Base-by-base conservation (phyloP, 37 sponge, comb jelly and placozoan species). In the Diacarnus erythraeanus region DNA sequence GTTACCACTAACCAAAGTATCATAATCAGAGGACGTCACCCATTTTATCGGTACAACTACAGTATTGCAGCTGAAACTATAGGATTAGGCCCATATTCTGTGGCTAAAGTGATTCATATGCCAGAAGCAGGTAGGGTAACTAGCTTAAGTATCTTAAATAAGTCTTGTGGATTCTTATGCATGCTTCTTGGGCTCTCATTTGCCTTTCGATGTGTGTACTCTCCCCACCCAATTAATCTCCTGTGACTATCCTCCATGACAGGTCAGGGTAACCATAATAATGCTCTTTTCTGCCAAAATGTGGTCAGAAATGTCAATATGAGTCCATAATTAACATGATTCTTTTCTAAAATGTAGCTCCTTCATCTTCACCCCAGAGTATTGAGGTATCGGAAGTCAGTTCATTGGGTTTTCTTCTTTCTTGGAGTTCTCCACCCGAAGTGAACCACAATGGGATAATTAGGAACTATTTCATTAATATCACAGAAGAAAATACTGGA, bases 381-480 rank as follows among this genome's bases (percentile, higher is more conserved):
- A 22, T 83, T 21, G 3, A 21, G 1, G 9, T 60, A 12, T 17
- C 37, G 42, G 33, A 2, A 2, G 57, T 83, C 2, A 74, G 57
- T 5, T 74, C 83, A 6, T 58, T 26, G 23, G 42, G 51, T 6
- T 60, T 83, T n/a, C 36, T 25, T n/a, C 23, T 83, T n/a, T 47
- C 51, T 20, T 83, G 83, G 83, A 36, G 38, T 42, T 1, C 35
- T 20, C 72, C 74, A 40, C 83, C 40, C 31, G 17, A 27, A 23
- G 69, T 61, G 21, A 69, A 74, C 29, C 68, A 75, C 31, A 83
- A 83, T 74, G 83, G 83, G 5, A 44, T 83, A 12, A 66, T 83
- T 12, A 36, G 75, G 61, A 39, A 73, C 44, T 83, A 83, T 44
- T 3, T 25, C 22, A 60, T 83, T 5, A 75, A 38, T 64, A 10